Conservation (phyloP, 2,113 vertebrate species). For the Clarias batrachus region DNA sequence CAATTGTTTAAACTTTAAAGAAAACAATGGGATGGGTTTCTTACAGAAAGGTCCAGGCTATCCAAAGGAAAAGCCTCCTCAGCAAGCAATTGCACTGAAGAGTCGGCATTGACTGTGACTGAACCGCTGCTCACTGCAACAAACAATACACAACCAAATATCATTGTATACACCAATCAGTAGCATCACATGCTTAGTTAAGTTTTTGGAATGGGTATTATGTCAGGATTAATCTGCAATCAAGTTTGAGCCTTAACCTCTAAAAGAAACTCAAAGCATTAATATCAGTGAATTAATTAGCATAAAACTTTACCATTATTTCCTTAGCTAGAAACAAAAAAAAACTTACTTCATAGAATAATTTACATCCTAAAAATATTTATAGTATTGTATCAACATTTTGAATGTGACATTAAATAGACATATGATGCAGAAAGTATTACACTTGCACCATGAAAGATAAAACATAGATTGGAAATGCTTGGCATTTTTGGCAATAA, state of each 20-base stretch:
- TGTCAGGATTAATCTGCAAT: not conserved
- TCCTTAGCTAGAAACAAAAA: no score
- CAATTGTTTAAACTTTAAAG: not conserved
- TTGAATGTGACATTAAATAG: no score
- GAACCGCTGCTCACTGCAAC: constrained; percentile 88
- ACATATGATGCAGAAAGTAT: no score
- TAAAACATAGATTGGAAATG: no score
- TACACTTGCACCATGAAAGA: no score
- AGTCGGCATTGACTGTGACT: constrained; percentile 86
- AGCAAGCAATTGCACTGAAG: constrained; percentile 86
- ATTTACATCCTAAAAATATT: no score
- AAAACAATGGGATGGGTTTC: constrained; percentile 55
- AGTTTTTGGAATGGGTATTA: not conserved
- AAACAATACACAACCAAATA: constrained; percentile 24
- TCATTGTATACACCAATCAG: not conserved
- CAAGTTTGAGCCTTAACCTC: not conserved
- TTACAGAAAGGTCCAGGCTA: constrained; percentile 86
- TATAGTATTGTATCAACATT: no score
- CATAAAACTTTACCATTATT: no score
- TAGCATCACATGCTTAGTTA: not conserved
- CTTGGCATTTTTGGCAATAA: no score
- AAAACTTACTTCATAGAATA: no score
- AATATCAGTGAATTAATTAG: no score
- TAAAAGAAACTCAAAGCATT: not conserved
- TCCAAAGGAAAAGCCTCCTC: constrained; percentile 88